Percentiles rank a stretch among this genome's conserved stretches.
Evolutionary conservation across 1,140 invertebrate species (phyloP).

Genomic region (Stegodyphus mimosarum): DNA sequence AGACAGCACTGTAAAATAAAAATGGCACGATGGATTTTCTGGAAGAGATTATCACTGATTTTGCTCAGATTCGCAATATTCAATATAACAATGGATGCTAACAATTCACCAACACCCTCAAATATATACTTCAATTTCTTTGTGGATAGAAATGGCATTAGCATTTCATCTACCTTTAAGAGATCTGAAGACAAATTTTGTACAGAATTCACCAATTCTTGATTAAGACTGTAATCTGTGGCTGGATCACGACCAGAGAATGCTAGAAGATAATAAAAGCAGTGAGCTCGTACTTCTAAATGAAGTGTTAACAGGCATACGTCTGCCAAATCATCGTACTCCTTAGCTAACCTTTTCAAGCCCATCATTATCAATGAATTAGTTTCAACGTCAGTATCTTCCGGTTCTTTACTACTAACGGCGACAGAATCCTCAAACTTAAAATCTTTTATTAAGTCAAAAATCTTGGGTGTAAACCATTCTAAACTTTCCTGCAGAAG

Average conservation of each 20-base stretch:
- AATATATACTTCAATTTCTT: constrained; percentile 92
- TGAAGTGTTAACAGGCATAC: constrained; percentile 91
- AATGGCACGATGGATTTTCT: constrained; percentile 86
- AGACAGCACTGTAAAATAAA: constrained; percentile 87
- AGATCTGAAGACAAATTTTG: constrained; percentile 83
- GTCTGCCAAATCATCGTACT: constrained; percentile 89
- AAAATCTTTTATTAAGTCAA: too few relatives aligned
- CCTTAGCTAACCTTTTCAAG: constrained; percentile 76
- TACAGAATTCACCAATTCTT: constrained; percentile 84
- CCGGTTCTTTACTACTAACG: too few relatives aligned
- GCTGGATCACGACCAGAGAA: constrained; percentile 67
- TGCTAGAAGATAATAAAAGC: constrained; percentile 87
- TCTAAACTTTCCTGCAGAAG: constrained; percentile 90
- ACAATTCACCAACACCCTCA: constrained; percentile 89
- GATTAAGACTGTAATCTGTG: constrained; percentile 67
- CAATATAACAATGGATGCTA: constrained; percentile 87
- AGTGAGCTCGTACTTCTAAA: constrained; percentile 92
- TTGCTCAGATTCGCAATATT: constrained; percentile 82
- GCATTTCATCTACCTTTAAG: constrained; percentile 80
- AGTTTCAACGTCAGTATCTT: too few relatives aligned
- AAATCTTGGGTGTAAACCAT: background rate
- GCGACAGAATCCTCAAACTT: too few relatives aligned
- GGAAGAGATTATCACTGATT: constrained; percentile 82
- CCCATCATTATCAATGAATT: background rate
- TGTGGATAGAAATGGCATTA: constrained; percentile 79